These are phyloP conservation scores for Pyrgilauda ruficollis DNA, from an alignment of 2,113 vertebrate genomes.

Conservation along the genomic window DNA sequence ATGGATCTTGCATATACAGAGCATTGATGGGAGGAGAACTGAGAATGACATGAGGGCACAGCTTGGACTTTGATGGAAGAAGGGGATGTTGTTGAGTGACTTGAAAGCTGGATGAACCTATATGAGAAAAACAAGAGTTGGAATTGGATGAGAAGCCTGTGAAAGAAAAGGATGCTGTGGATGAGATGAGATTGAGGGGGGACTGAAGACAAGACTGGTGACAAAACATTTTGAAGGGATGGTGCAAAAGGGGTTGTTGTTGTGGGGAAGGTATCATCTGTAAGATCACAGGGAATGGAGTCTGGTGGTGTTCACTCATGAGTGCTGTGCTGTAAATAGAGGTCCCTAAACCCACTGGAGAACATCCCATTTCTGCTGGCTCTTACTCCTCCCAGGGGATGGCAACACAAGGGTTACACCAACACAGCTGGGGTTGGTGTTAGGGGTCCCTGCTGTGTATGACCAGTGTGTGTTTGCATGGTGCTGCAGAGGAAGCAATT, in stretches of 20 bases:
- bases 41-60: neutral
- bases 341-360: neutral
- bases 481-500: neutral
- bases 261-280: neutral
- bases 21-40: neutral
- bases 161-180: neutral
- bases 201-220: neutral
- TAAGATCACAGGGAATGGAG: neutral
- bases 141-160: neutral
- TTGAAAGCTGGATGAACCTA: neutral
- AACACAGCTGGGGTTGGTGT: accelerated
- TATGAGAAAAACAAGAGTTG: neutral
- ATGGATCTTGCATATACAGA: neutral
- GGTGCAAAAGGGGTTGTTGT: neutral
- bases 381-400: neutral
- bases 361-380: neutral
- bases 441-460: neutral
- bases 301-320: neutral
- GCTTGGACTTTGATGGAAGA: neutral
- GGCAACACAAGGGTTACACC: neutral
- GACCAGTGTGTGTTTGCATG: neutral
- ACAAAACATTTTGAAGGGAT: neutral
- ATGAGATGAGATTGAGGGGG: neutral
- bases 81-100: neutral
- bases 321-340: neutral